These are phyloP conservation scores for Ivindomyrus marchei DNA, from an alignment of 2,113 vertebrate species.

Conservation along the genomic window DNA sequence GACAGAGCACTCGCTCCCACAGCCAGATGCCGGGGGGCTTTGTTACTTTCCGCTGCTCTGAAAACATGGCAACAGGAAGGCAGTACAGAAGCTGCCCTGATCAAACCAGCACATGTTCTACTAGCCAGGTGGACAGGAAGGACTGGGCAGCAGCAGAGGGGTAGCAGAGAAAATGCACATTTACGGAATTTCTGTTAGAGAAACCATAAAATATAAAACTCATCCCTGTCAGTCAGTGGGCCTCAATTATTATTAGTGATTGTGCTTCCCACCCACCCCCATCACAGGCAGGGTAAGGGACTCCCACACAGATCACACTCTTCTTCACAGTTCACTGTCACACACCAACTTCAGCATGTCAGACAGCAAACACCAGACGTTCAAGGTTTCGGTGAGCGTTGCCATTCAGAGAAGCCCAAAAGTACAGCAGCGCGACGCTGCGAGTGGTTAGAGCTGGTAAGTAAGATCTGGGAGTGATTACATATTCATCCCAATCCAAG, in stretches of 20 bases:
- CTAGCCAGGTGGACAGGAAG: not conserved
- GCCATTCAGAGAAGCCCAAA: not conserved
- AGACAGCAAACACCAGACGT: not conserved
- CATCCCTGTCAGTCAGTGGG: not conserved
- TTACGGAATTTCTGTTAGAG: not conserved
- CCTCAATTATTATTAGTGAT: not conserved
- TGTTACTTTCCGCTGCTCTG: not conserved
- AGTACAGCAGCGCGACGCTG: not conserved
- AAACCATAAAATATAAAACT: not conserved
- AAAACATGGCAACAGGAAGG: not conserved
- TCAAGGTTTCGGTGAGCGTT: not conserved
- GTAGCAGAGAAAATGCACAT: not conserved
- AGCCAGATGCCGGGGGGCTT: not conserved
- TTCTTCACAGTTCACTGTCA: not conserved
- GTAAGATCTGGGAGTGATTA: not conserved
- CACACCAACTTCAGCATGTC: not conserved
- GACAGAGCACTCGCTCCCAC: not conserved
- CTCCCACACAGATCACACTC: not conserved
- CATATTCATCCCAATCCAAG: not conserved
- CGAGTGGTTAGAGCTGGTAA: not conserved
- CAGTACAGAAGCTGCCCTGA: not conserved
- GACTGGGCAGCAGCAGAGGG: not conserved
- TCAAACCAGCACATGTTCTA: not conserved
- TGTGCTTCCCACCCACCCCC: not conserved
- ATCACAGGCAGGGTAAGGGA: not conserved